Evolutionary conservation across 2,888 invertebrate species (phyloP).

Genomic region (Limnephilus lunatus): DNA sequence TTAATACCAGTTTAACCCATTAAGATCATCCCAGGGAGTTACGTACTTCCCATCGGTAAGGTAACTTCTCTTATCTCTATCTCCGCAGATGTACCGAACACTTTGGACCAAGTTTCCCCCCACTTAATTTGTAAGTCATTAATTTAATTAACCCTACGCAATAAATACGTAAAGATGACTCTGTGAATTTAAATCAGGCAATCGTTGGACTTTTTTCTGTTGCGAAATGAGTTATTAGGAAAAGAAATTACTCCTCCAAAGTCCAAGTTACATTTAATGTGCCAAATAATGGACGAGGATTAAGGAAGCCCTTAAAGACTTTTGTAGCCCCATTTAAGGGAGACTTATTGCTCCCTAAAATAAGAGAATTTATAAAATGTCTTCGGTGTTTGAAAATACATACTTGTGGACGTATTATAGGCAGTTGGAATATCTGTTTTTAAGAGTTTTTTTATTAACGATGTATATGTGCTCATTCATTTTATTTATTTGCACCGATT

Average conservation of each 20-base stretch:
- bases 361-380: neutral
- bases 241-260: neutral
- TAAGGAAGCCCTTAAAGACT: constrained; percentile 13
- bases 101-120: constrained; percentile 52
- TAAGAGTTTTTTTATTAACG: no score
- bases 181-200: constrained; percentile 32
- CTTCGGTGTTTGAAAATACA: neutral
- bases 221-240: constrained; percentile 16
- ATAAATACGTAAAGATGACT: constrained; percentile 55
- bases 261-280: constrained; percentile 17
- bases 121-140: constrained; percentile 60
- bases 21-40: constrained; percentile 52
- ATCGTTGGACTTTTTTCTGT: neutral
- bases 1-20: constrained; percentile 63
- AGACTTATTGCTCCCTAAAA: constrained; percentile 3
- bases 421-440: no score
- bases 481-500: no score
- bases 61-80: constrained; percentile 57
- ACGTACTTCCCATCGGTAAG: constrained; percentile 55
- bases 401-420: neutral
- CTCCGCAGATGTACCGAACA: constrained; percentile 54
- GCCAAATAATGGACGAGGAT: constrained; percentile 28
- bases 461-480: no score
- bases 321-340: constrained; percentile 12
- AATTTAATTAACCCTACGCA: constrained; percentile 58